Evolutionary conservation across 37 sponge, comb jelly and placozoan genomes (phyloP).

Genomic region (Spongia lamella): DNA sequence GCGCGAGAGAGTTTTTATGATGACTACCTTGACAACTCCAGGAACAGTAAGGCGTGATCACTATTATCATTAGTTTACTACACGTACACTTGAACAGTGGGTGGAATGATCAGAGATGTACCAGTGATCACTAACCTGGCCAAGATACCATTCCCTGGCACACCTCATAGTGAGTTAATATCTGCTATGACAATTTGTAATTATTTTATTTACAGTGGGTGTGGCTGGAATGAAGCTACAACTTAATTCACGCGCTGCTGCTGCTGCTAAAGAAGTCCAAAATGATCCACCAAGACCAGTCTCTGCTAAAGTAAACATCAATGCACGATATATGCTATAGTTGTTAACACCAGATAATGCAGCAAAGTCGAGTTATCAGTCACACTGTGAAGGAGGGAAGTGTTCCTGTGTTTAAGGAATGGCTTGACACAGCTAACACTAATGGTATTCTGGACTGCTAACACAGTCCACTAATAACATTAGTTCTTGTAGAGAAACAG

Average conservation of each 20-base stretch:
- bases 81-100: constrained; percentile 25
- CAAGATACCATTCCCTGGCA: constrained; percentile 55
- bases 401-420: constrained; percentile 38
- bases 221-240: constrained; percentile 39
- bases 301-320: constrained; percentile 4
- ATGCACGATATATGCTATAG: neutral
- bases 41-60: neutral
- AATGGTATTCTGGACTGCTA: constrained; percentile 27
- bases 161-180: no score
- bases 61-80: neutral
- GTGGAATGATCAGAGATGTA: constrained; percentile 43
- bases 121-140: constrained; percentile 53
- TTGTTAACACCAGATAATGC: constrained; percentile 13
- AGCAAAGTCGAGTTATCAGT: constrained; percentile 16
- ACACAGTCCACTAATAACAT: no score
- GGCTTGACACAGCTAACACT: constrained; percentile 32
- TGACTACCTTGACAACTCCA: constrained; percentile 24
- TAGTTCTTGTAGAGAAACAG: constrained; percentile 28
- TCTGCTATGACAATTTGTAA: no score
- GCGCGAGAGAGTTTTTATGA: constrained; percentile 56
- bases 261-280: neutral
- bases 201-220: no score
- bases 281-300: constrained; percentile 17
- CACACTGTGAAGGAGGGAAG: constrained; percentile 21
- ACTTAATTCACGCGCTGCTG: constrained; percentile 5